phyloP scores from a whole-genome alignment of 2,113 vertebrate species.

The Cochlearius cochlearius region DNA sequence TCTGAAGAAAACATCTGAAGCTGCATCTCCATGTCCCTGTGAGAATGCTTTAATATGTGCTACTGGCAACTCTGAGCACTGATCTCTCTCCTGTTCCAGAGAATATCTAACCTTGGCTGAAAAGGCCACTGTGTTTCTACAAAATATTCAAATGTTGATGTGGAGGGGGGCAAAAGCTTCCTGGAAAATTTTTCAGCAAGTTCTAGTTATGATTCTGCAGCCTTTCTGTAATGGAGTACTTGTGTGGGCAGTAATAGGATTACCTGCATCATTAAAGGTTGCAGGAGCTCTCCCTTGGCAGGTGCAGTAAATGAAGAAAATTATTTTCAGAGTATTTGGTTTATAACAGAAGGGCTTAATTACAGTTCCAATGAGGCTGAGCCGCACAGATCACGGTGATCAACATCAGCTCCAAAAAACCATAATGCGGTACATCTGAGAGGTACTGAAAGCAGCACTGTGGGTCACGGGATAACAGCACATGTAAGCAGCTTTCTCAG shows the following conservation, averaged over 20 bases:
- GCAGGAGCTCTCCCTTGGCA: neutral
- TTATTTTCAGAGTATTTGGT: neutral
- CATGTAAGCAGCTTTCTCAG: neutral
- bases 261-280: constrained; percentile 20
- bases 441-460: neutral
- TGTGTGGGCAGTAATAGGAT: neutral
- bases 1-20: neutral
- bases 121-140: neutral
- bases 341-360: constrained; percentile 42
- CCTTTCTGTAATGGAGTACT: neutral
- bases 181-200: neutral
- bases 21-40: neutral
- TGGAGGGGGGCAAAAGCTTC: neutral
- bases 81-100: neutral
- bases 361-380: constrained; percentile 6
- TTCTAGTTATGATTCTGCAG: neutral
- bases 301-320: constrained; percentile 6
- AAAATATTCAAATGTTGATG: neutral
- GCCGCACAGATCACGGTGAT: neutral
- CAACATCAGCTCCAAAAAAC: neutral
- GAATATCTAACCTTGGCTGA: neutral
- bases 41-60: neutral
- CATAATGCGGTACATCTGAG: neutral
- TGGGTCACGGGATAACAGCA: neutral
- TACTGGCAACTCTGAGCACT: neutral